Conservation (phyloP, 1,140 invertebrate genomes). For the Samia ricini region DNA sequence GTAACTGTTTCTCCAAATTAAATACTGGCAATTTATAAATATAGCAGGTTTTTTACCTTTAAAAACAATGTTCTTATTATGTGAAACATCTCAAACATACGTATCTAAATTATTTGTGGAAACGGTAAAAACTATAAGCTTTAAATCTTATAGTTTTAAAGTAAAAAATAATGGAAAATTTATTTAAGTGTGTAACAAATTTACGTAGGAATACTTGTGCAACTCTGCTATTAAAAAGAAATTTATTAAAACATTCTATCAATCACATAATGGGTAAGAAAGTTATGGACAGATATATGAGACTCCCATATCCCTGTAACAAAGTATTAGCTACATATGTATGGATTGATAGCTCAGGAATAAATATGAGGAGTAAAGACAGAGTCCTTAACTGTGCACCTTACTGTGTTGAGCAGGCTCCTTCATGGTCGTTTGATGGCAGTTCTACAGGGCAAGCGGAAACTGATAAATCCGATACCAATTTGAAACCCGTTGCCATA, state of each 20-base stretch:
- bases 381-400: conserved; percentile 85
- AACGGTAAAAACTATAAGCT: not conserved
- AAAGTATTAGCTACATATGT: conserved; percentile 88
- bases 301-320: conserved; percentile 83
- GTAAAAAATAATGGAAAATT: conserved; percentile 12
- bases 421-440: conserved; percentile 97
- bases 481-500: conserved; percentile 90
- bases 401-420: conserved; percentile 84
- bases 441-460: conserved; percentile 90
- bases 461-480: conserved; percentile 91
- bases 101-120: not conserved
- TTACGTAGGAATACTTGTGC: conserved; percentile 15
- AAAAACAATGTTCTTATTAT: not conserved
- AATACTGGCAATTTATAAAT: not conserved
- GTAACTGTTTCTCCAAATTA: not conserved
- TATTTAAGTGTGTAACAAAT: conserved; percentile 22
- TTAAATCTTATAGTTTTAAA: not conserved
- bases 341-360: conserved; percentile 95
- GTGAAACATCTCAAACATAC: not conserved
- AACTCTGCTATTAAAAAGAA: conserved; percentile 29
- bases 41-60: not conserved
- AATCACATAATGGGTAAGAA: conserved; percentile 66
- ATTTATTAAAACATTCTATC: conserved; percentile 51
- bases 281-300: conserved; percentile 67
- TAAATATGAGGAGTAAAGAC: conserved; percentile 90